Evolutionary conservation across 2,888 invertebrate species (phyloP), one percentile per base, ranked within the genome.

Genomic region (Apeira syringaria): DNA sequence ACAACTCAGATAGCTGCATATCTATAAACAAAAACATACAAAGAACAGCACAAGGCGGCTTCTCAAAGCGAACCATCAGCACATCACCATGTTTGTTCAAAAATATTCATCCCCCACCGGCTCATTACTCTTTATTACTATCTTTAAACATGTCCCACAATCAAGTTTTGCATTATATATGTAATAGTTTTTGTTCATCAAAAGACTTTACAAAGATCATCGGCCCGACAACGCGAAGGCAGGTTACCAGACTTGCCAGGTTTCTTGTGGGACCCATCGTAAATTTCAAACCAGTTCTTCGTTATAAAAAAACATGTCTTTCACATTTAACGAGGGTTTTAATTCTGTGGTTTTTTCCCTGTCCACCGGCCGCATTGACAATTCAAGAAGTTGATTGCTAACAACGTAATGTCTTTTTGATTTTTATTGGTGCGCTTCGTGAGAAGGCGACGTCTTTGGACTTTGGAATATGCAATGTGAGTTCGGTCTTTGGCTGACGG

Each of bases 111-210:
- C 33, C 34, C 34, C 46, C 35, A 36, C 6, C 15, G 27, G 15
- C 15, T 3, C 22, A 7, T 30, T 22, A 32, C 20, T 29, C 31
- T n/a, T n/a, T n/a, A n/a, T n/a, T n/a, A n/a, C n/a, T 46, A 40
- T 31, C 17, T 36, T 34, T 10, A 39, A 39, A 41, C 50, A 49
- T 8, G 31, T 54, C 35, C 27, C 33, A 32, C 47, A 32, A 29
- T 38, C 51, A 44, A 39, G 52, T 50, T 47, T 37, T 28, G 43
- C 42, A 9, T 45, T 36, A 32, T 46, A 39, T 31, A 35, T 35
- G 6, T 43, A 38, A 36, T 41, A 42, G 39, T 45, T 50, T 59
- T 64, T 57, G 36, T 45, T 11, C 35, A 25, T 33, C 38, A 40
- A 26, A 37, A 53, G 40, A 30, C 43, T 38, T 41, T 44, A 36